Percentiles rank a stretch among this genome's conserved stretches.
phyloP scores from a whole-genome alignment of 2,797 vertebrate species.

The Liparis tanakae region DNA sequence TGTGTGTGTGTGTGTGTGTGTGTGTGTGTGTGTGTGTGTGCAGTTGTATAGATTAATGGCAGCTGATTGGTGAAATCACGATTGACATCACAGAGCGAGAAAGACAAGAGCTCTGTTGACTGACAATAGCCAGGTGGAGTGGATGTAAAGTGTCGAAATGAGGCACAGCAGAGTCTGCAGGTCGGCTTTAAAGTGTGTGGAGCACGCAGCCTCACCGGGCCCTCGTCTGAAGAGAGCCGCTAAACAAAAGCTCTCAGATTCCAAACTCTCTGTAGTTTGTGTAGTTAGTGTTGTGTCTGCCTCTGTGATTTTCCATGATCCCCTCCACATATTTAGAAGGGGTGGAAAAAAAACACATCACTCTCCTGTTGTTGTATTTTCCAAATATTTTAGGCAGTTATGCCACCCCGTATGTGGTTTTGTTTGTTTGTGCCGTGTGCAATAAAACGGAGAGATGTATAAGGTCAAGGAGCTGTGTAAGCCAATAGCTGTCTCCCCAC shows the following conservation, averaged over 20 bases:
- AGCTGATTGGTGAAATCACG: constrained; percentile 49
- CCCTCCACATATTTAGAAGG: neutral
- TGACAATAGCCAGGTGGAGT: constrained; percentile 50
- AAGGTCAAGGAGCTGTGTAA: constrained; percentile 1
- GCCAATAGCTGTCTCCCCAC: neutral
- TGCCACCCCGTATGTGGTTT: neutral
- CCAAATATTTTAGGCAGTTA: neutral
- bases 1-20: neutral
- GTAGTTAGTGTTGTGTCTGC: constrained; percentile 15
- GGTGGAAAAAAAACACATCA: constrained; percentile 14
- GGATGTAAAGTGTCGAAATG: constrained; percentile 52
- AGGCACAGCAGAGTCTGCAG: constrained; percentile 54
- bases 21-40: neutral
- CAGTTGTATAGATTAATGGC: constrained; percentile 3
- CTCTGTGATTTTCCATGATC: neutral
- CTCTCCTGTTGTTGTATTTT: neutral
- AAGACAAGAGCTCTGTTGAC: constrained; percentile 52
- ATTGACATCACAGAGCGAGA: constrained; percentile 46
- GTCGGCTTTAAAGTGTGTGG: constrained; percentile 62
- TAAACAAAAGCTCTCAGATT: constrained; percentile 60
- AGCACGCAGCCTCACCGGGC: constrained; percentile 60
- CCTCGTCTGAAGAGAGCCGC: constrained; percentile 68
- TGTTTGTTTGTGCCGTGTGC: constrained; percentile 3
- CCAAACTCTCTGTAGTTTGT: constrained; percentile 37
- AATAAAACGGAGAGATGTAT: neutral